A percentile compares a stretch with the other conserved stretches of the same genome.
Evolutionary conservation across 1,140 invertebrate species (phyloP).

Genomic region (Eciton burchellii): DNA sequence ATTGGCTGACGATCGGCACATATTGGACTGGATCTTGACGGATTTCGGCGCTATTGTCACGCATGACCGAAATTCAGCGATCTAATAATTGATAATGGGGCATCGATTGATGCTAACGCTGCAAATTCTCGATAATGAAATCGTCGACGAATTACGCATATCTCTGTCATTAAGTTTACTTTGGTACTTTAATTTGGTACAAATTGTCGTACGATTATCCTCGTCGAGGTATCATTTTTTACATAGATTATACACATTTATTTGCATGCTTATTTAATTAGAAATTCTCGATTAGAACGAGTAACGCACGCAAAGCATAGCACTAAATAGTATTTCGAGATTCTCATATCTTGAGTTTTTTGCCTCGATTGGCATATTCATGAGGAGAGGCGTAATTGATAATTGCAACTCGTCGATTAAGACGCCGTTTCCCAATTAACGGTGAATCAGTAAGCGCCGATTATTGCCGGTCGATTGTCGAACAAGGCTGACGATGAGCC

Average conservation of each 20-base stretch:
- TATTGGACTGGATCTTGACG: not conserved
- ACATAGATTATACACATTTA: too few species aligned
- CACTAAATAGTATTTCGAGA: not conserved
- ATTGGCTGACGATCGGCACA: not conserved
- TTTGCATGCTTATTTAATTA: too few species aligned
- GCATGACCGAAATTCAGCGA: constrained; percentile 4
- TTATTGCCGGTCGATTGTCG: not conserved
- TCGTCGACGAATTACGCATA: not conserved
- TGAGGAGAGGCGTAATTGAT: not conserved
- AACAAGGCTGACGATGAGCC: constrained; percentile 22
- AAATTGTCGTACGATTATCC: too few species aligned
- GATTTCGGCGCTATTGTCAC: constrained; percentile 18
- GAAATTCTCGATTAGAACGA: too few species aligned
- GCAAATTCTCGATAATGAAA: constrained; percentile 14
- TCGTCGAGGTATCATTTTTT: too few species aligned
- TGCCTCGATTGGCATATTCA: not conserved
- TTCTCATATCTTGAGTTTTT: not conserved
- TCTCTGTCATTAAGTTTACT: not conserved
- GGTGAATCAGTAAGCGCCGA: constrained; percentile 16
- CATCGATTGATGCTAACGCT: not conserved
- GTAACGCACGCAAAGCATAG: not conserved
- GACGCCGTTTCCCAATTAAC: constrained; percentile 11
- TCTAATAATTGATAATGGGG: constrained; percentile 33
- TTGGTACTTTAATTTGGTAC: too few species aligned
- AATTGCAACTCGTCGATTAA: constrained; percentile 28